These are phyloP conservation scores for Rallus limicola DNA, from an alignment of 2,113 vertebrate genomes.

Conservation along the genomic window DNA sequence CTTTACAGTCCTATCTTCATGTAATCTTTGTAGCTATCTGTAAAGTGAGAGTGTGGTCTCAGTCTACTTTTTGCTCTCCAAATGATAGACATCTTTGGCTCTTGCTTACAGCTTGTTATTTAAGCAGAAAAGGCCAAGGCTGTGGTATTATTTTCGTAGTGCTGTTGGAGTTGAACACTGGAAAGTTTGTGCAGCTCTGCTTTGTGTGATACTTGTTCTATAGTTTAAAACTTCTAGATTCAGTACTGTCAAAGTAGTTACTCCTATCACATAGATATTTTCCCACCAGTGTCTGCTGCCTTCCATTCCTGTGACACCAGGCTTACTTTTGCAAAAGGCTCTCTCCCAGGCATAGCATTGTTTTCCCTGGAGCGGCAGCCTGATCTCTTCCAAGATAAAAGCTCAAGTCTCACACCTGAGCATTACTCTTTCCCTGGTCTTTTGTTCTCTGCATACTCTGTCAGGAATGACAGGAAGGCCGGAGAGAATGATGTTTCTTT, in stretches of 20 bases:
- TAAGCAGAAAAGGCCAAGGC: slow-evolving; percentile 62
- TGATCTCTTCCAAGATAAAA: not conserved
- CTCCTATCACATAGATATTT: not conserved
- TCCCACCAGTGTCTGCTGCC: not conserved
- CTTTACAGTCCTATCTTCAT: slow-evolving; percentile 68
- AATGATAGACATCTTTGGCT: slow-evolving; percentile 69
- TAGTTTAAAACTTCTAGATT: not conserved
- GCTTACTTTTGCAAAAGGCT: not conserved
- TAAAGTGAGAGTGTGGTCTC: slow-evolving; percentile 64
- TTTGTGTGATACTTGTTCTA: not conserved
- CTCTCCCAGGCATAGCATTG: not conserved
- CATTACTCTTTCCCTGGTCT: not conserved
- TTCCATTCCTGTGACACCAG: not conserved
- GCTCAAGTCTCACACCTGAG: not conserved
- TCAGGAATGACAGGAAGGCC: not conserved
- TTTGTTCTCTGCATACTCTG: rapidly evolving
- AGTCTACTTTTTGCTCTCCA: slow-evolving; percentile 56
- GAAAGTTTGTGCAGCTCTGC: not conserved
- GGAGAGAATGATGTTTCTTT: not conserved
- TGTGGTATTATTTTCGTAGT: slow-evolving; percentile 18
- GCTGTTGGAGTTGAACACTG: not conserved
- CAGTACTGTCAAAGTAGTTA: not conserved
- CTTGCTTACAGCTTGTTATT: slow-evolving; percentile 56
- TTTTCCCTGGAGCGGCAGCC: not conserved
- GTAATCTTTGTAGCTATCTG: slow-evolving; percentile 69